Conservation (phyloP, 2,113 vertebrate genomes). For the Nannospalax galili region DNA sequence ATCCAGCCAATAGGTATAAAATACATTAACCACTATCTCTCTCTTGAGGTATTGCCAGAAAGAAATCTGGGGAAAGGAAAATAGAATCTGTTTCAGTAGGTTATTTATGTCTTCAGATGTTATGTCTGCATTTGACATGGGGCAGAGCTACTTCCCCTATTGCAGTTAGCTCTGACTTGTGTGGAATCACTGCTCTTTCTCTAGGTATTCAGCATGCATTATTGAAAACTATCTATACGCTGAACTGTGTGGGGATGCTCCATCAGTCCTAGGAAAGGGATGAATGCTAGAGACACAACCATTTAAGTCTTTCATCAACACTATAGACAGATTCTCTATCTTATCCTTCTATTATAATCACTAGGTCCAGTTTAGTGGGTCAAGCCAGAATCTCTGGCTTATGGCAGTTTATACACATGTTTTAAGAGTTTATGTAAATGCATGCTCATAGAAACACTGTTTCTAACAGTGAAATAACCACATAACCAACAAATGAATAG, state of each 20-base stretch:
- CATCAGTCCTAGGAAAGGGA: slow-evolving; percentile 4
- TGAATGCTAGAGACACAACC: not conserved
- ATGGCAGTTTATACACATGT: not conserved
- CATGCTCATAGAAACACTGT: not conserved
- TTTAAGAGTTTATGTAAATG: not conserved
- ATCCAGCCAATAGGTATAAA: not conserved
- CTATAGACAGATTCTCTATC: not conserved
- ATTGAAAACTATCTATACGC: not conserved
- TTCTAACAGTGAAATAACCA: not conserved
- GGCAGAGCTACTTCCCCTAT: not conserved
- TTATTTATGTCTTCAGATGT: not conserved
- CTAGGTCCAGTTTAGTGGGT: not conserved
- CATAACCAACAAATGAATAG: not conserved
- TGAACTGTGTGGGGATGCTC: fast-evolving
- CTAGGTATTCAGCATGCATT: not conserved
- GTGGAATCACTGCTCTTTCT: not conserved
- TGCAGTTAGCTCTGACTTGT: not conserved
- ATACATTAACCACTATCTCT: not conserved
- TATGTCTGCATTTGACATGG: not conserved
- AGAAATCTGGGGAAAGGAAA: not conserved
- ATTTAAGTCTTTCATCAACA: not conserved
- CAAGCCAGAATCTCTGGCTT: not conserved
- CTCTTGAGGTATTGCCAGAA: slow-evolving; percentile 38
- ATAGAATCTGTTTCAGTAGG: not conserved
- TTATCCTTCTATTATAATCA: not conserved